Evolutionary conservation across 2,797 vertebrate genomes (phyloP), one percentile per base, ranked within the genome.

Genomic region (Pipistrellus kuhlii): DNA sequence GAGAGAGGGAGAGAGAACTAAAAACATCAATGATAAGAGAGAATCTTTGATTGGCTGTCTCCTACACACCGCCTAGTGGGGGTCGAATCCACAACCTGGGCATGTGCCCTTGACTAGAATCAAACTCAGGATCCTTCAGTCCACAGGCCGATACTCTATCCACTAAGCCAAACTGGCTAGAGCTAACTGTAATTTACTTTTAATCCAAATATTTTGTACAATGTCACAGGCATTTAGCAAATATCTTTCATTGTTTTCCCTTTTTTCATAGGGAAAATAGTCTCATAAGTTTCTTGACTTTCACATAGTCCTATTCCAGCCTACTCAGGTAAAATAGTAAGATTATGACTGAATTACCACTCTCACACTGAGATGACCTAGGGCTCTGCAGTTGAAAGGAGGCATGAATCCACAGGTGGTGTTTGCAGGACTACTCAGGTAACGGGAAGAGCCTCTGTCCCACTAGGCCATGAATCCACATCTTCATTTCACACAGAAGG

Each of bases 231-330:
- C 8, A 95, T 69, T 81, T 77, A 81, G 35, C 27, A 91, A 81
- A 69, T 75, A 92, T 48, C 38, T 75, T 77, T 7, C 12, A 75
- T 85, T 90, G 7, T 38, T 38, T 73, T 77, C 38, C 14, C 59
- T 90, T 94, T 94, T 81, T 20, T 88, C 53, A 38, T 13, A 72
- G 68, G 46, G 23, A 94, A 91, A 81, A 78, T 1, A 38, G 30
- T 48, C 46, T 38, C 20, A 10, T 11, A 25, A 53, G 8, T 30
- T 53, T 25, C 76, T 59, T 32, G 48, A 21, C 5, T 81, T 80
- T 81, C 77, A 76, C 64, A 64, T 89, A 53, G 76, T 84, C 66
- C 38, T 15, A 44, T 27, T 32, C 44, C 30, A 82, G 48, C 27
- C 75, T 66, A 85, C 20, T 44, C 14, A 93, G 20, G 15, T 21